Evolutionary conservation across 2,888 invertebrate genomes (phyloP).

Genomic region (Pachycephus smyrnensis): DNA sequence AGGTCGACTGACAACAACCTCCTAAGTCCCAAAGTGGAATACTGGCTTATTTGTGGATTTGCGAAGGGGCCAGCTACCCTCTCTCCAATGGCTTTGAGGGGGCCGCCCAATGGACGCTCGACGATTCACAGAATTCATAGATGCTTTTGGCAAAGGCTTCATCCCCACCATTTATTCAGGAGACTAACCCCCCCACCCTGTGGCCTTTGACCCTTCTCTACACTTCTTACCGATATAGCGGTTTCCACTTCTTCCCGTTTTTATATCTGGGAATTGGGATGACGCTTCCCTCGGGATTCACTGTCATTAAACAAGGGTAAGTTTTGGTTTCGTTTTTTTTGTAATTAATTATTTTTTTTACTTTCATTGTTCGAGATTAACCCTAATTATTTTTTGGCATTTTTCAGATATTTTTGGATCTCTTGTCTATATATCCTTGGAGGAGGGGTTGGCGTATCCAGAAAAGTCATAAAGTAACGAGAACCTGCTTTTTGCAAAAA

Average conservation of each 20-base stretch:
- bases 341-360: background rate
- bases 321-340: background rate
- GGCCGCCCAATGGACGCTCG: constrained; percentile 28
- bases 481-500: background rate
- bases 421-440: background rate
- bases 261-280: background rate
- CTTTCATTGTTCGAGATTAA: background rate
- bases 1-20: constrained; percentile 39
- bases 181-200: background rate
- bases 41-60: constrained; percentile 41
- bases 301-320: background rate
- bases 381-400: background rate
- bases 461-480: background rate
- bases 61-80: constrained; percentile 47
- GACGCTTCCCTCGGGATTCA: background rate
- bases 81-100: constrained; percentile 25
- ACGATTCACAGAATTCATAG: constrained; percentile 31
- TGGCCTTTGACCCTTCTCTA: constrained; percentile 1
- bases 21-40: constrained; percentile 37
- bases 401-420: background rate
- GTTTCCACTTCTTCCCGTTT: background rate
- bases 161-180: background rate
- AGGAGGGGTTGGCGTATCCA: background rate
- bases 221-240: constrained; percentile 3
- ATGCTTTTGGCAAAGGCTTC: constrained; percentile 24